These are phyloP conservation scores for Drosophila simulans DNA, from an alignment of 1,140 invertebrate genomes.

Conservation along the genomic window DNA sequence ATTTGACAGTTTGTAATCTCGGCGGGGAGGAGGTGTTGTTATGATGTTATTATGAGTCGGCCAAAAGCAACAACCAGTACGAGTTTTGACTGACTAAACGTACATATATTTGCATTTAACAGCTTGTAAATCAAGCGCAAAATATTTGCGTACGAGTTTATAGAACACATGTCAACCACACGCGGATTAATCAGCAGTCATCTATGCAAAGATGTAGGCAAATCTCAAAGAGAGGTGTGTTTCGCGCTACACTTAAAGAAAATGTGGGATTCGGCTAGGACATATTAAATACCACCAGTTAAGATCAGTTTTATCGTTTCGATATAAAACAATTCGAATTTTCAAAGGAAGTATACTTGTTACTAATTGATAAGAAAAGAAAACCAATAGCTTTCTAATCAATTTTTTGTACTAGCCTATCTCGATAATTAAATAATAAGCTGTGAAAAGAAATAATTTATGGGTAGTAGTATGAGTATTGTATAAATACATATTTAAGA, in stretches of 20 bases:
- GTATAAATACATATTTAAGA: too few relatives aligned
- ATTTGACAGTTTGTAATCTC: conserved; percentile 48
- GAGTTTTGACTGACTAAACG: conserved; percentile 12
- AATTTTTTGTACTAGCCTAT: too few relatives aligned
- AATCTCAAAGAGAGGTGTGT: conserved; percentile 37
- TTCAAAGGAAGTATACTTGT: too few relatives aligned
- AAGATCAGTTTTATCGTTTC: too few relatives aligned
- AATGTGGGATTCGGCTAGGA: not conserved
- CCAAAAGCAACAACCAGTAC: not conserved
- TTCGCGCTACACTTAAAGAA: conserved; percentile 4
- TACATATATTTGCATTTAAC: conserved; percentile 61
- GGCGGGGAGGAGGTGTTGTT: conserved; percentile 2
- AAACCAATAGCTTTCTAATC: too few relatives aligned
- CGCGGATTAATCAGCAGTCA: conserved; percentile 69
- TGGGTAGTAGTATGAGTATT: too few relatives aligned
- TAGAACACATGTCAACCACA: conserved; percentile 66
- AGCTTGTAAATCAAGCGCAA: conserved; percentile 63
- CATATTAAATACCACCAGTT: too few relatives aligned
- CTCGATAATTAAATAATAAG: too few relatives aligned
- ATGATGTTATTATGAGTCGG: not conserved
- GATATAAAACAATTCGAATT: not conserved
- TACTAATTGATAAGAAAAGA: too few relatives aligned
- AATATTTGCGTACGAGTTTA: conserved; percentile 72
- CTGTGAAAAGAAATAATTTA: too few relatives aligned
- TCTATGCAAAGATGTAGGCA: conserved; percentile 39